Evolutionary conservation across 2,797 vertebrate genomes (phyloP), one percentile per base, ranked within the genome.

Genomic region (Distichodus sexfasciatus): DNA sequence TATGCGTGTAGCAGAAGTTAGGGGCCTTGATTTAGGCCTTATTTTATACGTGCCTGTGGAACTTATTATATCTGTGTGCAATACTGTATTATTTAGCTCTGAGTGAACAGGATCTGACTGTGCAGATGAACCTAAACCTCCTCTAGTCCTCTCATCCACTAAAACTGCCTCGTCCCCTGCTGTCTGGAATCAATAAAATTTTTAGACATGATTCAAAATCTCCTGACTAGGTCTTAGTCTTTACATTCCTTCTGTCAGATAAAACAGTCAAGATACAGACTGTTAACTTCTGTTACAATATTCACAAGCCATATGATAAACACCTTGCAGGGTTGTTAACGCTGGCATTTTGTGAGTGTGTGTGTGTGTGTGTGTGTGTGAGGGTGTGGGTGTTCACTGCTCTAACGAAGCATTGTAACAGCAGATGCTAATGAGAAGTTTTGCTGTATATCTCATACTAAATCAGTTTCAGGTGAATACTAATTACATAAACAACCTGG

Each of bases 21-120:
- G 63, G 73, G 71, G 74, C 72, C 64, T 69, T 53, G 65, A 79
- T 84, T 79, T 67, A 68, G 71, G 68, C 77, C 74, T 77, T 77
- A 78, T 81, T 85, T 83, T 82, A 78, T 81, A 82, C 79, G 84
- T 70, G 62, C 64, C 28, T 82, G 75, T 82, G 74, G 72, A 35
- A 38, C 79, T 82, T 74, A 69, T 82, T n/a, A n/a, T n/a, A n/a
- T n/a, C n/a, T n/a, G n/a, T n/a, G n/a, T n/a, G n/a, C n/a, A n/a
- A 87, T 31, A 26, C 46, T 24, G 46, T 81, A 76, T 86, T 83
- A 83, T 54, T 73, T 41, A 9, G 58, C 71, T 72, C 10, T 8
- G 29, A 68, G 57, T 40, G 44, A 65, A 21, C 57, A 41, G 47
- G 50, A 28, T n/a, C 8, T 26, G 11, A 26, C 1, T 12, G 21